phyloP scores from a whole-genome alignment of 2,888 invertebrate genomes.

The Branchellion lobata region DNA sequence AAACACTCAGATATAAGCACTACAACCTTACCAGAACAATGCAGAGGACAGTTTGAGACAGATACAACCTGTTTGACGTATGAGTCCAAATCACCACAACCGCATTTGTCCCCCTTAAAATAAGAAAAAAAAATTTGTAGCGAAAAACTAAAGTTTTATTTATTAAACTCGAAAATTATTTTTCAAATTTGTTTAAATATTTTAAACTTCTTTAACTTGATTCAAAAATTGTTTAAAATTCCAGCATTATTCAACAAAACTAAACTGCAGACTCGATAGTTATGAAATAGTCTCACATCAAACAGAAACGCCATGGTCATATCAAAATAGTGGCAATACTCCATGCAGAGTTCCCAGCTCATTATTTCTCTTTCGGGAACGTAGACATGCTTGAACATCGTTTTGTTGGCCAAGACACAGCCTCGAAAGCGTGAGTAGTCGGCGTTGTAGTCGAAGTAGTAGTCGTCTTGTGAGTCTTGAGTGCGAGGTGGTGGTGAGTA shows the following conservation, averaged over 20 bases:
- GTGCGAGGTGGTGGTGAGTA: too few relatives aligned
- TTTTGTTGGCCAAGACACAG: not conserved
- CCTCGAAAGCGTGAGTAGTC: slow-evolving; percentile 20
- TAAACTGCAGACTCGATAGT: not conserved
- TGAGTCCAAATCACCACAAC: not conserved
- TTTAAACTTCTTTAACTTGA: too few relatives aligned
- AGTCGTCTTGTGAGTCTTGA: too few relatives aligned
- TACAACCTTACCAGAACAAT: not conserved
- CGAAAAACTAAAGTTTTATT: not conserved
- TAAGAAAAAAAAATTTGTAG: not conserved
- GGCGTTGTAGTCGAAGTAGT: slow-evolving; percentile 22
- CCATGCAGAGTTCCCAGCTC: slow-evolving; percentile 9
- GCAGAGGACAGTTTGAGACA: not conserved
- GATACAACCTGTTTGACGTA: not conserved
- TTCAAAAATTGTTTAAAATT: too few relatives aligned
- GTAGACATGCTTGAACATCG: not conserved
- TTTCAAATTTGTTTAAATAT: too few relatives aligned
- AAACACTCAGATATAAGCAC: too few relatives aligned
- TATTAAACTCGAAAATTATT: not conserved
- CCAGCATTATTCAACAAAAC: too few relatives aligned
- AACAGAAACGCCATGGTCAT: slow-evolving; percentile 8
- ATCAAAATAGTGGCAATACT: slow-evolving; percentile 11
- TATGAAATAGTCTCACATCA: not conserved
- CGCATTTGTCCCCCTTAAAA: slow-evolving; percentile 26
- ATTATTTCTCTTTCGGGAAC: not conserved